Evolutionary conservation across 2,113 vertebrate species (phyloP), one percentile per base, ranked within the genome.

Genomic region (Xiphophorus hellerii): DNA sequence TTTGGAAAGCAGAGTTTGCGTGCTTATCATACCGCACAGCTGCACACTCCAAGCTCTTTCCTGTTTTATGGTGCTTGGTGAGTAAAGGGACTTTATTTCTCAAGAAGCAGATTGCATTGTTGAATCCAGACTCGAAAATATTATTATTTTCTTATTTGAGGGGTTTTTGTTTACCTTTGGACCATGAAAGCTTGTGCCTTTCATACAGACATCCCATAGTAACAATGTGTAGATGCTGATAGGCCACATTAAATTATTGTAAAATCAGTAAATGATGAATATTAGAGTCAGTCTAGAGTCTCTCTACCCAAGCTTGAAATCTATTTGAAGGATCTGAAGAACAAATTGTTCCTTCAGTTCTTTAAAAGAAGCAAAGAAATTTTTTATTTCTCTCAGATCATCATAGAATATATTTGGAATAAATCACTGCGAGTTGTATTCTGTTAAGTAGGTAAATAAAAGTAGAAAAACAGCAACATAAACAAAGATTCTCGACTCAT

Each of bases 1-100:
- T 90, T 88, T 75, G 39, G 75, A 72, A 80, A 62, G 66, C 73
- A 58, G 64, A 78, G 87, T 86, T 84, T 82, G 74, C 77, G 72
- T 71, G 85, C 82, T 84, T 87, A 87, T 93, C 81, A 63, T 74
- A 74, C 77, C 31, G 42, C 74, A 85, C 81, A 87, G 87, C 85
- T 90, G 87, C 85, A 83, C 81, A 65, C 75, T 61, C 78, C 63
- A 2, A 84, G 79, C 77, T 58, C 67, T 82, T 84, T 81, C 85
- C 86, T 86, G 85, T 89, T 89, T 87, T 74, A 77, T 63, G 73
- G 61, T 7, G n/a, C 69, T 77, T 77, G 17, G 35, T 78, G 25
- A 58, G 51, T 76, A 81, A 68, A 85, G 75, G 64, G 73, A 58
- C 35, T 72, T 76, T 74, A 75, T 80, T 83, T 87, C 81, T 60